Evolutionary conservation across 2,888 invertebrate species (phyloP).

Genomic region (Microctonus brassicae): DNA sequence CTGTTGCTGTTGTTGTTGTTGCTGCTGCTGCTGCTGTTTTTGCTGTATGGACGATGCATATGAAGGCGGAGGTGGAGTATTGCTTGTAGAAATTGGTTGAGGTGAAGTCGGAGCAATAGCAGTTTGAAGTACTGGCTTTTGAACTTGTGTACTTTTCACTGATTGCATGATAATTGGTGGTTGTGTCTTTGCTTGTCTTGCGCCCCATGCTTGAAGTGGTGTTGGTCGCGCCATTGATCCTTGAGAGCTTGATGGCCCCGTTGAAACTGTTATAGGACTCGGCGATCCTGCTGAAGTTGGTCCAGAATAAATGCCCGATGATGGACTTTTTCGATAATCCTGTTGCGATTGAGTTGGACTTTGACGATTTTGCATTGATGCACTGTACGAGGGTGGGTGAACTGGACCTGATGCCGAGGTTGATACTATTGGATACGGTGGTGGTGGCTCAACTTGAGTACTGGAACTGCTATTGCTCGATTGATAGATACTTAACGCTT

Average conservation of each 20-base stretch:
- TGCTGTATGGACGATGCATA: conserved; percentile 86
- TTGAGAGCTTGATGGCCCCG: conserved; percentile 75
- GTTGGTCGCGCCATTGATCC: conserved; percentile 82
- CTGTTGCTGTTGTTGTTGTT: conserved; percentile 70
- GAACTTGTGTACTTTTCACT: conserved; percentile 95
- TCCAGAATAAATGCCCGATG: conserved; percentile 88
- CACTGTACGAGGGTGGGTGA: conserved; percentile 88
- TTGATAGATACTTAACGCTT: conserved; percentile 85
- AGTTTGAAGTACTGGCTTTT: conserved; percentile 94
- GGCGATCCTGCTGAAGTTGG: conserved; percentile 87
- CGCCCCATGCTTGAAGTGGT: conserved; percentile 87
- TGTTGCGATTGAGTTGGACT: conserved; percentile 85
- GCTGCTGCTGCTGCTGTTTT: conserved; percentile 75
- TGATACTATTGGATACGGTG: conserved; percentile 72
- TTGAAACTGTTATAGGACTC: conserved; percentile 83
- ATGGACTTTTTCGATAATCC: conserved; percentile 88
- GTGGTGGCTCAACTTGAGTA: conserved; percentile 69
- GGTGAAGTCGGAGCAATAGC: conserved; percentile 93
- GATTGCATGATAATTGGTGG: conserved; percentile 97
- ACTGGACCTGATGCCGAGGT: conserved; percentile 75
- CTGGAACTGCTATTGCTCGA: conserved; percentile 68
- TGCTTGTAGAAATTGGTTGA: conserved; percentile 73
- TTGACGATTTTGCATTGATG: conserved; percentile 88
- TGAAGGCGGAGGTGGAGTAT: conserved; percentile 83
- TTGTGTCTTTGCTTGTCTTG: conserved; percentile 89